Conservation (phyloP, 1,140 invertebrate species). For the Drosophila cardini region DNA sequence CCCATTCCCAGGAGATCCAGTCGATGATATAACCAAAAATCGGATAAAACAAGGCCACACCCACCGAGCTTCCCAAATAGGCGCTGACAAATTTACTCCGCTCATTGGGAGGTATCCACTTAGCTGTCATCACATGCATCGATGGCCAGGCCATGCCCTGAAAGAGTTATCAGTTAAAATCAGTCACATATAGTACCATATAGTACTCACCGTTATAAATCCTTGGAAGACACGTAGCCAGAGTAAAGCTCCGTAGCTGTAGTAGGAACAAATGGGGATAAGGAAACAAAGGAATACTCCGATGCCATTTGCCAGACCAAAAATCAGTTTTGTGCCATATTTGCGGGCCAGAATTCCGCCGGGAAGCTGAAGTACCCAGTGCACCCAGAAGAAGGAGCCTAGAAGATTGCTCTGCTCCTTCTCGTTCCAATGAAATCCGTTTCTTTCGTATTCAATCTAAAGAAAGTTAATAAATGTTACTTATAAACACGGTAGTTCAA, state of each 20-base stretch:
- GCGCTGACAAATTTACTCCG: slow-evolving; percentile 90
- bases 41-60: slow-evolving; percentile 89
- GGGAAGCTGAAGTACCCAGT: slow-evolving; percentile 90
- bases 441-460: slow-evolving; percentile 71
- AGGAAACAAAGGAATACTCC: slow-evolving; percentile 89
- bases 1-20: slow-evolving; percentile 89
- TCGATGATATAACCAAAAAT: slow-evolving; percentile 89
- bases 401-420: slow-evolving; percentile 89
- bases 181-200: not conserved
- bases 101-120: slow-evolving; percentile 93
- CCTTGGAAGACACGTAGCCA: slow-evolving; percentile 89
- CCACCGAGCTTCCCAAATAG: slow-evolving; percentile 89
- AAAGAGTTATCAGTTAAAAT: slow-evolving; percentile 32
- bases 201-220: slow-evolving; percentile 88
- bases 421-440: slow-evolving; percentile 89
- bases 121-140: slow-evolving; percentile 90
- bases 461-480: too few species aligned
- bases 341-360: slow-evolving; percentile 89
- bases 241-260: slow-evolving; percentile 87
- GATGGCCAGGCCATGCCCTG: slow-evolving; percentile 93
- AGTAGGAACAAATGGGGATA: slow-evolving; percentile 88
- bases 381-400: slow-evolving; percentile 91
- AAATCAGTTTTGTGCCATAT: slow-evolving; percentile 90
- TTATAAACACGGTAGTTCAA: too few species aligned
- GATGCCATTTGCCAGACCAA: slow-evolving; percentile 89